A percentile compares a stretch with the other conserved stretches of the same genome.
Conservation (phyloP, 2,797 vertebrate species). For the Loris lydekkerianus region DNA sequence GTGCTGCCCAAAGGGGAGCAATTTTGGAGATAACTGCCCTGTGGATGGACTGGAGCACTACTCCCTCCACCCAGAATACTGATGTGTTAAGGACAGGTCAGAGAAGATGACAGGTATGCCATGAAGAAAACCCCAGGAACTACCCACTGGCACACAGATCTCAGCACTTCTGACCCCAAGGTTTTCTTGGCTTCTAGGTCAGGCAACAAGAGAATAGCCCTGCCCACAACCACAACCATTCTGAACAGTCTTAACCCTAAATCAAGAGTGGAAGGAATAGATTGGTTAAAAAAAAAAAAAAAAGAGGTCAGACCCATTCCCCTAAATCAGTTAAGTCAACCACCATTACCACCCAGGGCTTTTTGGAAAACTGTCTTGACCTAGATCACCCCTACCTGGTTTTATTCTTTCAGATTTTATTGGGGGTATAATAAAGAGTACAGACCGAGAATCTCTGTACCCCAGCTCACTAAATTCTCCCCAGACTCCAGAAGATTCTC, state of each 20-base stretch:
- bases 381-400: not conserved
- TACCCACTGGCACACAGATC: not conserved
- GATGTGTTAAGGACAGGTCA: not conserved
- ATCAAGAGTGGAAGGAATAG: conserved; percentile 1
- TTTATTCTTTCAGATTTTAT: conserved; percentile 15
- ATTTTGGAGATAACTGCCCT: conserved; percentile 8
- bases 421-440: not conserved
- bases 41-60: not conserved
- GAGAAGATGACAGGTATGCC: not conserved
- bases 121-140: conserved; percentile 19
- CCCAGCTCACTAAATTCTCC: not conserved
- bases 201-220: not conserved
- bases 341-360: not conserved
- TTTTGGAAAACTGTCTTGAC: conserved; percentile 17
- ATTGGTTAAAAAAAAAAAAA: conserved; percentile 29
- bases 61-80: not conserved
- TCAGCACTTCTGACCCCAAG: not conserved
- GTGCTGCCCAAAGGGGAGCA: not conserved
- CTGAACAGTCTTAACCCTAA: not conserved
- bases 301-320: not conserved
- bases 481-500: not conserved
- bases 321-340: not conserved
- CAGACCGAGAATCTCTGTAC: not conserved
- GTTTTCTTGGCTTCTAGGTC: conserved; percentile 26
- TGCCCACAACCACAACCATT: not conserved